Percentiles rank a stretch among this genome's conserved stretches.
Evolutionary conservation across 2,797 vertebrate genomes (phyloP).

Genomic region (Channa striata): DNA sequence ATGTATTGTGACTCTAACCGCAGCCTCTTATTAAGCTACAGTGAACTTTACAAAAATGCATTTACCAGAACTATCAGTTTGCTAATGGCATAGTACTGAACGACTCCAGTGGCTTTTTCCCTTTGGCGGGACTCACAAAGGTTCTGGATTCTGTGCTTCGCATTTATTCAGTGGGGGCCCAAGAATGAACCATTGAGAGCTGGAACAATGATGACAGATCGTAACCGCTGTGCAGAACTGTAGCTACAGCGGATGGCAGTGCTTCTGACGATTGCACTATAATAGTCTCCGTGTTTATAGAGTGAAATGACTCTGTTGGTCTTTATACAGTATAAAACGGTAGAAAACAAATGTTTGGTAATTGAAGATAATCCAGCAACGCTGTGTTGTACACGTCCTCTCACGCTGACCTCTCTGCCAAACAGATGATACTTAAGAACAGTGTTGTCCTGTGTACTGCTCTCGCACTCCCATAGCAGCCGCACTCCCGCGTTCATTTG

Average conservation of each 20-base stretch:
- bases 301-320: constrained; percentile 47
- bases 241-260: constrained; percentile 7
- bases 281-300: constrained; percentile 62
- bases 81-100: too few species aligned
- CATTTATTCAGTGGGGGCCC: too few species aligned
- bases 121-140: neutral
- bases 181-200: neutral
- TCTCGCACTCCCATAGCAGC: constrained; percentile 59
- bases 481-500: constrained; percentile 65
- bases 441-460: constrained; percentile 60
- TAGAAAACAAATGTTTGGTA: constrained; percentile 80
- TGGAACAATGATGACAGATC: neutral
- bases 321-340: constrained; percentile 52
- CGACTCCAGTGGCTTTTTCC: too few species aligned
- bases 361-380: constrained; percentile 69
- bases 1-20: too few species aligned
- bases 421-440: constrained; percentile 63
- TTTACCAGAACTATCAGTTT: too few species aligned
- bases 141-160: too few species aligned
- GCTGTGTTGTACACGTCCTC: constrained; percentile 40
- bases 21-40: too few species aligned
- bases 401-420: constrained; percentile 67
- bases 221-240: constrained; percentile 9
- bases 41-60: too few species aligned
- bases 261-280: constrained; percentile 37